Evolutionary conservation across 1,140 invertebrate genomes (phyloP).

Genomic region (Triops cancriformis): DNA sequence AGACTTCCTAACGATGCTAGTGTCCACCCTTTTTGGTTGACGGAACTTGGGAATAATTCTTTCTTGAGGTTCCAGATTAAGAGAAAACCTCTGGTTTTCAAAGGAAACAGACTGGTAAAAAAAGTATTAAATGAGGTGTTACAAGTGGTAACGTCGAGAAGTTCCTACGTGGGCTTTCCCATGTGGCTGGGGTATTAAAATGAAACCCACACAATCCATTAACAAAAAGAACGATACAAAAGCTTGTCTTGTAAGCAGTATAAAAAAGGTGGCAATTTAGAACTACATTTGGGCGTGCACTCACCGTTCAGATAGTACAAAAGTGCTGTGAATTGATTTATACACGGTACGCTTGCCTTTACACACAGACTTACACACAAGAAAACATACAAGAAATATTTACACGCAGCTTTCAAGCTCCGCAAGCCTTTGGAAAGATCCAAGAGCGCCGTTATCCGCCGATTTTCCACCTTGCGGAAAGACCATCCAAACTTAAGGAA

Average conservation of each 20-base stretch:
- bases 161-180: neutral
- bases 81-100: neutral
- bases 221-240: neutral
- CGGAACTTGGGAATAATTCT: no score
- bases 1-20: no score
- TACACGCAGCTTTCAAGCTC: no score
- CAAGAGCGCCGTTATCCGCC: no score
- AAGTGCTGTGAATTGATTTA: neutral
- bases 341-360: neutral
- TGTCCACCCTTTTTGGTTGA: no score
- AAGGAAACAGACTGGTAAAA: neutral
- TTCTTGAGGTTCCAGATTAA: no score
- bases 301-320: slow-evolving; percentile 5
- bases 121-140: no score
- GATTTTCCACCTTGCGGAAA: no score
- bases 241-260: slow-evolving; percentile 1
- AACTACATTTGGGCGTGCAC: slow-evolving; percentile 9
- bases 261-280: slow-evolving; percentile 14
- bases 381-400: no score
- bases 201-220: neutral
- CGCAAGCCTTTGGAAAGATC: no score
- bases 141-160: neutral
- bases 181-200: neutral
- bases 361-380: neutral
- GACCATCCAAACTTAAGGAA: no score